Base-by-base conservation (phyloP, 2,888 invertebrate genomes). In the Nasonia oneida region DNA sequence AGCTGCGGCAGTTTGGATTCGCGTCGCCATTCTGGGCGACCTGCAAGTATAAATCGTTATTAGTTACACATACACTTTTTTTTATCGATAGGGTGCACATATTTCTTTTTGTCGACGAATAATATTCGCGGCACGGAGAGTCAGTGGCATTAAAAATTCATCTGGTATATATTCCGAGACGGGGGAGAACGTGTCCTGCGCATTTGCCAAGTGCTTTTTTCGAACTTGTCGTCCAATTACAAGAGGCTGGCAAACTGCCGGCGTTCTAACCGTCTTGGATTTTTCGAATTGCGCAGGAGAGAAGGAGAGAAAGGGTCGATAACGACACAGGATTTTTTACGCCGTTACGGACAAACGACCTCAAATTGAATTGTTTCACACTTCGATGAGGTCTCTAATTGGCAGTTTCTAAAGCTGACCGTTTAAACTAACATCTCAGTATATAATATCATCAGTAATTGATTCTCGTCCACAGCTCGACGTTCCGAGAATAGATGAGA, bases 1-100 rank as follows among this genome's bases (percentile, higher is more conserved):
- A 99, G 89, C 96, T 95, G 91, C 96, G 96, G 93, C 98, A 99
- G 89, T 95, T 96, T 79, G 96, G 95, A 91, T 95, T 95, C 88
- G 94, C 94, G 64, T 95, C 95, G 82, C 93, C 92, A 90, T 93
- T 93, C 88, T 93, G 93, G 77, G 92, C 91, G 88, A 93, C 93
- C 93, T 93, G 89, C 67, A 73, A 73, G 8, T 79, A 33, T 4
- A 74, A 42, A 73, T 53, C 15, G 37, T 73, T 39, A 23, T 50
- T 67, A 67, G 67, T 29, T 18, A 5, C 3, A 29, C 4, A 67
- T 4, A 33, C 33, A 33, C 4, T n/a, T 39, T 64, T 79, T 14
- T 47, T 67, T 23, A 64, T 53, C 64, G 57, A 4, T 18, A 18
- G 57, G 57, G 57, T 57, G 15, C 15, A 57, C 3, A 57, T 4